Conservation (phyloP, 2,113 vertebrate genomes). For the Apeltes quadracus region DNA sequence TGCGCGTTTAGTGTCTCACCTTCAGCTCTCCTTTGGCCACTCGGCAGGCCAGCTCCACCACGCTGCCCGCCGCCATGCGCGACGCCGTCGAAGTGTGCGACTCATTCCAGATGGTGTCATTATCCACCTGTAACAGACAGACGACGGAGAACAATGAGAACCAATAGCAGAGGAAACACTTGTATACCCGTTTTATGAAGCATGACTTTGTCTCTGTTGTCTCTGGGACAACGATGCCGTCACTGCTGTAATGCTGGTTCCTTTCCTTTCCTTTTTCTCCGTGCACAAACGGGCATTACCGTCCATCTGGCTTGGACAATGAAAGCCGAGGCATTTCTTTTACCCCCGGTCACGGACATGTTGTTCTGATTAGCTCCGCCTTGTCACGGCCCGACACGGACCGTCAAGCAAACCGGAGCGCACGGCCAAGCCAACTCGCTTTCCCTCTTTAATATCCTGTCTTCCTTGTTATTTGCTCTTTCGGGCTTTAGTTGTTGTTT, state of each 20-base stretch:
- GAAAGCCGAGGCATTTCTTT: constrained; percentile 67
- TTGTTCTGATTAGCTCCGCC: constrained; percentile 64
- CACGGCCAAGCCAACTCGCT: constrained; percentile 30
- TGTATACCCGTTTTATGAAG: not conserved
- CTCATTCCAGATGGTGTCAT: constrained; percentile 97
- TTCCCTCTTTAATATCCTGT: constrained; percentile 65
- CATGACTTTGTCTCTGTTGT: not conserved
- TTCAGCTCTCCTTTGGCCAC: constrained; percentile 91
- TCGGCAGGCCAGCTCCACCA: constrained; percentile 89
- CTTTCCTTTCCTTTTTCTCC: constrained; percentile 28
- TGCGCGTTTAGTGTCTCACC: constrained; percentile 74
- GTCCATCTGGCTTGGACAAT: constrained; percentile 57
- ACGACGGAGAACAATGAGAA: not conserved
- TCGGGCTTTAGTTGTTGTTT: constrained; percentile 24
- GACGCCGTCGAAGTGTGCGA: constrained; percentile 93
- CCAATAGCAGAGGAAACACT: not conserved
- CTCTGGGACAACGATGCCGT: constrained; percentile 7
- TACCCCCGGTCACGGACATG: constrained; percentile 61
- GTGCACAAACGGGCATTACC: constrained; percentile 43
- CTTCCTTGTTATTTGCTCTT: constrained; percentile 33
- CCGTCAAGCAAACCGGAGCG: constrained; percentile 50
- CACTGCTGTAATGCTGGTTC: constrained; percentile 11
- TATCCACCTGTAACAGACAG: constrained; percentile 87
- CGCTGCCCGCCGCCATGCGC: constrained; percentile 90
- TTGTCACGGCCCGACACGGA: constrained; percentile 64